Evolutionary conservation across 64 coral and sea anemone species (phyloP), one percentile per base, ranked within the genome.

Genomic region (Orbicella faveolata): DNA sequence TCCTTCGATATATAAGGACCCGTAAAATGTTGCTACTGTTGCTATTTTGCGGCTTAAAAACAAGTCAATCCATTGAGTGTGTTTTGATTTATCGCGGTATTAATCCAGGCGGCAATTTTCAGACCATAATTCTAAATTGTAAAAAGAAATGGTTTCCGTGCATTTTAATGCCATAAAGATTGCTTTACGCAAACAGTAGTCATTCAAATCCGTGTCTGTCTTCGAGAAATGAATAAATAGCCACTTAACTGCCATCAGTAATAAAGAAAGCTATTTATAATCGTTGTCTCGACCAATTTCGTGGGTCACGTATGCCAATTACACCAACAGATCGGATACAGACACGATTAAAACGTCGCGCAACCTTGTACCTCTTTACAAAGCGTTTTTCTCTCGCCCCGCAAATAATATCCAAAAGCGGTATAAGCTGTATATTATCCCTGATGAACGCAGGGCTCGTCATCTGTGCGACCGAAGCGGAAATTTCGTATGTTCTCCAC

Each of bases 161-260:
- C 55, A 59, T 59, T 16, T 59, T 59, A 59, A 59, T 59, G 55
- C 0, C 55, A 15, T 14, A 15, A 59, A 59, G 55, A 15, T 59
- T 48, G 44, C 44, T 48, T 59, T 59, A 59, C 55, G 10, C 11
- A 12, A 16, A 59, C 55, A 59, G 9, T 15, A 59, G 8, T 25
- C 67, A 25, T 70, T 52, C 21, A 51, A 37, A 37, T 70, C n/a
- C 36, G 15, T 52, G 82, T 85, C 82, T 85, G 82, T 85, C 82
- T 48, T 85, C 65, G 65, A 85, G 39, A 72, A 85, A 72, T 70
- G 65, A 72, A 25, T 67, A 53, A 72, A 85, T 85, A 44, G 51
- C 64, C 82, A 85, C 82, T 85, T 85, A 70, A 72, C 65, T n/a
- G 13, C 80, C 61, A 62, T 83, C 80, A 83, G 63, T 62, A 83